A percentile compares a stretch with the other conserved stretches of the same genome.
phyloP scores from a whole-genome alignment of 2,888 invertebrate species.

The Epistrophe grossulariae region DNA sequence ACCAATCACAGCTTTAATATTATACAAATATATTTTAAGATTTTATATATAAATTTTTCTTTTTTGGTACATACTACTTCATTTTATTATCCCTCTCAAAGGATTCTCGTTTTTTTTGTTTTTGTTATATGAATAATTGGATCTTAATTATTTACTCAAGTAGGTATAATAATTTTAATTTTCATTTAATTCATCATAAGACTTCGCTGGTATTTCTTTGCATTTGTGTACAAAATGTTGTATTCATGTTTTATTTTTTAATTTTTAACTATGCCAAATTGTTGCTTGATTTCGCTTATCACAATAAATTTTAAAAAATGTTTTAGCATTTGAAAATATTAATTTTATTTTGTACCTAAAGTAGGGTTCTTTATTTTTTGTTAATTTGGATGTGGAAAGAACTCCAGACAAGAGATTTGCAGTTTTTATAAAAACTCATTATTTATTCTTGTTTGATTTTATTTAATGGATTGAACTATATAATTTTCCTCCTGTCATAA shows the following conservation, averaged over 20 bases:
- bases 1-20: constrained; percentile 76
- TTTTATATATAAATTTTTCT: constrained; percentile 37
- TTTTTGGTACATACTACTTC: constrained; percentile 54
- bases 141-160: not conserved
- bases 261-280: not conserved
- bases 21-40: constrained; percentile 57
- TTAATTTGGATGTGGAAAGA: not conserved
- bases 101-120: not conserved
- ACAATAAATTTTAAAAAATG: constrained; percentile 73
- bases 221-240: constrained; percentile 69
- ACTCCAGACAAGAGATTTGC: not conserved
- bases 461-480: not conserved
- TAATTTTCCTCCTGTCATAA: not conserved
- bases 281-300: constrained; percentile 23
- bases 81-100: constrained; percentile 14
- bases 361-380: not conserved
- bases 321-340: constrained; percentile 69
- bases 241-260: constrained; percentile 4
- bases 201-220: constrained; percentile 69
- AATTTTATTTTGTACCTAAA: constrained; percentile 26
- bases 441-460: not conserved
- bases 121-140: not conserved
- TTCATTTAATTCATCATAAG: constrained; percentile 66
- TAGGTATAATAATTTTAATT: constrained; percentile 2
- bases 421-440: not conserved